Conservation (phyloP, 2,888 invertebrate species). For the Pristionchus japonicus region DNA sequence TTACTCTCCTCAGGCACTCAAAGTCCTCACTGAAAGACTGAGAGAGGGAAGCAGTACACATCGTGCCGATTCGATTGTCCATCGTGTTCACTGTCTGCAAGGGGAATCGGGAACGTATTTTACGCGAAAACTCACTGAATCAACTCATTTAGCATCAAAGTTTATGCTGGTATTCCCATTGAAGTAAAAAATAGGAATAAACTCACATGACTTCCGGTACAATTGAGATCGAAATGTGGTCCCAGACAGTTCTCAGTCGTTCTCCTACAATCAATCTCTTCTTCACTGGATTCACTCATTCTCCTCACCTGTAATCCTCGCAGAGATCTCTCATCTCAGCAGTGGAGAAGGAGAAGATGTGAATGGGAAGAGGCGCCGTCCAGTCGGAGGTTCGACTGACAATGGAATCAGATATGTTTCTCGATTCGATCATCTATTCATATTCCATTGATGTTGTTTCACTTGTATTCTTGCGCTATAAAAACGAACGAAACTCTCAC, state of each 20-base stretch:
- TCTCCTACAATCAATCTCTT: neutral
- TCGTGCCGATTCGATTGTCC: conserved; percentile 30
- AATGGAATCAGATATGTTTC: neutral
- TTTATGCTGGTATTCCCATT: neutral
- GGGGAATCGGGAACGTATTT: too few species aligned
- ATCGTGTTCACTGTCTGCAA: conserved; percentile 38
- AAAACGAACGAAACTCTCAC: neutral
- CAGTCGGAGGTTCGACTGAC: conserved; percentile 42
- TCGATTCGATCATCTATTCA: neutral
- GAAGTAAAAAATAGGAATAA: neutral
- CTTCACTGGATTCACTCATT: neutral
- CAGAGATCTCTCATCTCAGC: conserved; percentile 35
- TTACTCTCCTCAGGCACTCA: conserved; percentile 12
- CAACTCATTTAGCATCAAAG: too few species aligned
- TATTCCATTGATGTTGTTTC: neutral
- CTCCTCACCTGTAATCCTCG: conserved; percentile 20
- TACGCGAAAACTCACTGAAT: too few species aligned
- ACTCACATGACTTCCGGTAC: conserved; percentile 17
- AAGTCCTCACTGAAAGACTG: conserved; percentile 33
- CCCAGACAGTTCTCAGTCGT: conserved; percentile 41
- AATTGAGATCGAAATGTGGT: conserved; percentile 38
- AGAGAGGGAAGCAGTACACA: conserved; percentile 40
- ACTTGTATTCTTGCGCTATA: neutral
- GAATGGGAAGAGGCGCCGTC: conserved; percentile 28
- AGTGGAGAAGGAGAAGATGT: conserved; percentile 25